Conservation (phyloP, 92 coral and sea anemone genomes). For the Phenganax stokvisi region DNA sequence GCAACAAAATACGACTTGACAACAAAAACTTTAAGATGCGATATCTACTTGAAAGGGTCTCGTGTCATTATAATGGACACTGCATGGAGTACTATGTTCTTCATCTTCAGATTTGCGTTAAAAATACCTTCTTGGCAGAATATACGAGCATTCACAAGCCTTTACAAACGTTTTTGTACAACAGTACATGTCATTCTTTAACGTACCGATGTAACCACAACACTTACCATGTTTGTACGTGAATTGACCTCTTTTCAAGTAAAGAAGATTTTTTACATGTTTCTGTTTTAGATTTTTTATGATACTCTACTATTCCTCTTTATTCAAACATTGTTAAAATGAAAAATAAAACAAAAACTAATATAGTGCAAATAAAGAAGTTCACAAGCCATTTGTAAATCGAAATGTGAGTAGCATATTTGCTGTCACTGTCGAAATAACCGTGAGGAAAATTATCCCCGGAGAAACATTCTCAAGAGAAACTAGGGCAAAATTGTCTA, state of each 20-base stretch:
- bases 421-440: neutral
- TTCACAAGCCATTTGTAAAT: neutral
- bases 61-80: conserved; percentile 48
- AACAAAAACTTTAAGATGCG: conserved; percentile 60
- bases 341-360: neutral
- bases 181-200: neutral
- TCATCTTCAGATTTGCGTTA: neutral
- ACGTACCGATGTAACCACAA: conserved; percentile 16
- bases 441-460: conserved; percentile 2
- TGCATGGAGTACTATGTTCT: neutral
- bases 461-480: neutral
- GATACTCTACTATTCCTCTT: neutral
- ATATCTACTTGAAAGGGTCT: conserved; percentile 70
- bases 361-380: neutral
- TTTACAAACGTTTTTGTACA: neutral
- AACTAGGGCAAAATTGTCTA: neutral
- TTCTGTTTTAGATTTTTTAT: no score
- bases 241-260: neutral
- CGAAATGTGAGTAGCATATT: neutral
- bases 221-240: neutral
- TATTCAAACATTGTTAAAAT: neutral
- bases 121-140: neutral
- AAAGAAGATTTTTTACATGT: neutral
- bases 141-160: neutral
- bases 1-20: conserved; percentile 67